Base-by-base conservation (phyloP, 2,888 invertebrate species). In the Brenthis daphne region DNA sequence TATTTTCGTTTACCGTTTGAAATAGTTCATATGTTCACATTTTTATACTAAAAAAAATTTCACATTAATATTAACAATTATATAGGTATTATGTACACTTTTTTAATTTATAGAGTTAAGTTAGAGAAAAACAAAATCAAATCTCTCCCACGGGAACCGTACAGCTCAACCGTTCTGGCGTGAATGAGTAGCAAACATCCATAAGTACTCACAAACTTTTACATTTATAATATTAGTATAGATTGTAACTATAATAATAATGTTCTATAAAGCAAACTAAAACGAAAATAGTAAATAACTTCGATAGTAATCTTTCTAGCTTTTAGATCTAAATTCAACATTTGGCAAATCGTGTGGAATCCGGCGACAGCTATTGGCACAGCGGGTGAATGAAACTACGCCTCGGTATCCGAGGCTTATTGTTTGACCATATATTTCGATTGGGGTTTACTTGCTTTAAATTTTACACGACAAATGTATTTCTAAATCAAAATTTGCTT, bases 281-380 rank as follows among this genome's bases (percentile, higher is more conserved):
- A 33, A 12, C 16, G 60, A 6, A 60, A 33, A 11, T 12, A 50
- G 50, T 50, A 50, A 60, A 60, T 60, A 50, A n/a, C n/a, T 60
- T 48, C 24, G 48, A 60, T 50, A 13, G 43, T 57, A 60, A 58
- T 48, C 47, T 68, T 63, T 67, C 73, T 69, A 74, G 70, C 68
- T 73, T 74, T 70, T 63, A 64, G 65, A 66, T 63, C 71, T 68
- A 73, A 72, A 74, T 71, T 73, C 69, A 65, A 69, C 67, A 67
- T 68, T 73, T 66, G 74, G 68, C 69, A 72, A 76, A 74, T 75
- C 74, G 75, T 68, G 75, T 64, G 76, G 76, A 76, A 73, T 67
- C 67, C 71, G 64, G 67, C 73, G 75, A 75, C 76, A 74, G 76
- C 75, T 76, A 76, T 76, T 76, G 74, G 74, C 63, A 65, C 65